Evolutionary conservation across 92 coral and sea anemone genomes (phyloP).

Genomic region (Zoanthus sansibaricus): DNA sequence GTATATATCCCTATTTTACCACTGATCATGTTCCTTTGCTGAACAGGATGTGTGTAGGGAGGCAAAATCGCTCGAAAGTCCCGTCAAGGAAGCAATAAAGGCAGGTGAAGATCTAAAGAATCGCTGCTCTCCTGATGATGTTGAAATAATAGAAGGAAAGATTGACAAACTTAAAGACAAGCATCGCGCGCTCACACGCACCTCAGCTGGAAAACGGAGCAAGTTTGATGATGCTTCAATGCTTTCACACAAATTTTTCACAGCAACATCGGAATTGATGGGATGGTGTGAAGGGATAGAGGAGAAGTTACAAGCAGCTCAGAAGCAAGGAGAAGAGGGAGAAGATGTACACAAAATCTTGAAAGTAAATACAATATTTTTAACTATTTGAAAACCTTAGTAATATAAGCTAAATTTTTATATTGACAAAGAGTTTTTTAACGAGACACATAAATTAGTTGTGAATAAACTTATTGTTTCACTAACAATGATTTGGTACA

Average conservation of each 20-base stretch:
- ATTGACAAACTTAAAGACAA: slow-evolving; percentile 84
- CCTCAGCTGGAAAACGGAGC: slow-evolving; percentile 67
- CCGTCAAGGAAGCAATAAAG: slow-evolving; percentile 71
- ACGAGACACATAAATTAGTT: too few relatives aligned
- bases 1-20: too few relatives aligned
- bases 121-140: slow-evolving; percentile 89
- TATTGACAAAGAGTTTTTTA: too few relatives aligned
- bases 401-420: too few relatives aligned
- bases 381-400: neutral
- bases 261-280: slow-evolving; percentile 74
- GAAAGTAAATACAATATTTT: neutral
- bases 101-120: slow-evolving; percentile 82
- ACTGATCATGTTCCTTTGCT: neutral
- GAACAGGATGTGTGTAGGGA: slow-evolving; percentile 81
- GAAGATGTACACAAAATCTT: slow-evolving; percentile 32
- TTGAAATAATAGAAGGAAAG: slow-evolving; percentile 83
- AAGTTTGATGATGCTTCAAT: slow-evolving; percentile 82
- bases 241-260: slow-evolving; percentile 77
- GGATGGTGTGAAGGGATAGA: slow-evolving; percentile 89
- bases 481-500: too few relatives aligned
- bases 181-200: slow-evolving; percentile 72
- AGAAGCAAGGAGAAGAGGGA: slow-evolving; percentile 25
- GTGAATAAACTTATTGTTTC: too few relatives aligned
- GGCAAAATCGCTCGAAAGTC: slow-evolving; percentile 73
- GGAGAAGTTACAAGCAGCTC: slow-evolving; percentile 67